These are phyloP conservation scores for Euproctis similis DNA, from an alignment of 2,888 invertebrate species.

Conservation along the genomic window DNA sequence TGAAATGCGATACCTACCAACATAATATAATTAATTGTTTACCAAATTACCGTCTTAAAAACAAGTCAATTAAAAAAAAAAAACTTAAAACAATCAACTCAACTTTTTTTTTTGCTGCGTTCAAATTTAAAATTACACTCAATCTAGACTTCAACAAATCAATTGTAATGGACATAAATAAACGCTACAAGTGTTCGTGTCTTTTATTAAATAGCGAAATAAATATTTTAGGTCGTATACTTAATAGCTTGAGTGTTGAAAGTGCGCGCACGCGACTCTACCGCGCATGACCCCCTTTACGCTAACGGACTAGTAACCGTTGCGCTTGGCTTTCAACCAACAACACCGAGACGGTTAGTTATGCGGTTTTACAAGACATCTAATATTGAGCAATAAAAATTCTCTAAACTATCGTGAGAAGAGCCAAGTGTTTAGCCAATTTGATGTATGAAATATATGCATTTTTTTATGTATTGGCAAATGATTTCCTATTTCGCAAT, in stretches of 20 bases:
- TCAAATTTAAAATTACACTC: too few species aligned
- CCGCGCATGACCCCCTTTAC: slow-evolving; percentile 54
- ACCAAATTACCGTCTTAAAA: too few species aligned
- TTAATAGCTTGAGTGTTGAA: slow-evolving; percentile 47
- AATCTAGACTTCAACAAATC: background rate
- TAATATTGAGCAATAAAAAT: slow-evolving; percentile 14
- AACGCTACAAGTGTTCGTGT: background rate
- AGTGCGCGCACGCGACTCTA: slow-evolving; percentile 51
- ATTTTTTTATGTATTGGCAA: slow-evolving; percentile 2
- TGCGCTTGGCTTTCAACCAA: slow-evolving; percentile 13
- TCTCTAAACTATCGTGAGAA: slow-evolving; percentile 4
- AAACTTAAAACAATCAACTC: too few species aligned
- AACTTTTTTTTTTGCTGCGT: too few species aligned
- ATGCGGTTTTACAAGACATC: slow-evolving; percentile 20
- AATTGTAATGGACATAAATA: background rate
- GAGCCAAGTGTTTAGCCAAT: slow-evolving; percentile 7
- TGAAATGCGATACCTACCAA: too few species aligned
- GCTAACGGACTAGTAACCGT: slow-evolving; percentile 45
- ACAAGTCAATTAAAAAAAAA: too few species aligned
- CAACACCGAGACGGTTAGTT: slow-evolving; percentile 21
- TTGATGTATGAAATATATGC: slow-evolving; percentile 11
- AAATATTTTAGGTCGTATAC: slow-evolving; percentile 43
- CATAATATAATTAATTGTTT: too few species aligned
- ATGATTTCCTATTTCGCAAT: slow-evolving; percentile 1
- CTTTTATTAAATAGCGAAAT: background rate